Base-by-base conservation (phyloP, 2,113 vertebrate species). In the Sterrhoptilus dennistouni region DNA sequence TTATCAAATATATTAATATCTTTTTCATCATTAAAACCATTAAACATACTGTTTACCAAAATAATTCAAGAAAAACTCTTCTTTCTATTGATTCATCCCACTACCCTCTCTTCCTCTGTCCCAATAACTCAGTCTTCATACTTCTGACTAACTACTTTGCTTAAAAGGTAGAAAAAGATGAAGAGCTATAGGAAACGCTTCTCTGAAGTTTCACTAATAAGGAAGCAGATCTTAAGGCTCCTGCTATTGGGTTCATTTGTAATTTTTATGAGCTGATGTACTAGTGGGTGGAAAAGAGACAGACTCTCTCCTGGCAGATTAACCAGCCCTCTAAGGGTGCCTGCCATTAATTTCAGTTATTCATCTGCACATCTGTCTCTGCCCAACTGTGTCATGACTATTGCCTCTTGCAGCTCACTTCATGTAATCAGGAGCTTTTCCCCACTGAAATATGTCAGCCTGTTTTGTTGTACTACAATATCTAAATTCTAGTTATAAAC, bases 221-320 rank as follows among this genome's bases (percentile, higher is more conserved):
- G 94, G 93, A 95, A 86, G 76, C 44, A 94, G 92, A 96, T 97
- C 94, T 93, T 96, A 96, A 83, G 86, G 88, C 88, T 96, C 95
- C 96, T 95, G 93, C 93, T 97, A 91, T 84, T 96, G 74, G 66
- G 78, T 91, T 97, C 96, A 97, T 96, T 97, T 96, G 93, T 97
- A 93, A 60, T 96, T 97, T 97, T 97, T 97, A 97, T 95, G 96
- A 97, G 96, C 95, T 96, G 95, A 97, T 88, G 96, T 64, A 90
- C 83, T 79, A 90, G 95, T 57, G 81, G 57, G 88, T 79, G 95
- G 96, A 97, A 96, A 93, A 97, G 95, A 97, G 85, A 96, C 96
- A 97, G 97, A 96, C 90, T 72, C 96, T 91, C 85, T 93, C 54
- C 91, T 97, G 96, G 95, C 96, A 97, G 95, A 95, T 97, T 97